Conservation (phyloP, 1,140 invertebrate genomes). For the Habropoda laboriosa region DNA sequence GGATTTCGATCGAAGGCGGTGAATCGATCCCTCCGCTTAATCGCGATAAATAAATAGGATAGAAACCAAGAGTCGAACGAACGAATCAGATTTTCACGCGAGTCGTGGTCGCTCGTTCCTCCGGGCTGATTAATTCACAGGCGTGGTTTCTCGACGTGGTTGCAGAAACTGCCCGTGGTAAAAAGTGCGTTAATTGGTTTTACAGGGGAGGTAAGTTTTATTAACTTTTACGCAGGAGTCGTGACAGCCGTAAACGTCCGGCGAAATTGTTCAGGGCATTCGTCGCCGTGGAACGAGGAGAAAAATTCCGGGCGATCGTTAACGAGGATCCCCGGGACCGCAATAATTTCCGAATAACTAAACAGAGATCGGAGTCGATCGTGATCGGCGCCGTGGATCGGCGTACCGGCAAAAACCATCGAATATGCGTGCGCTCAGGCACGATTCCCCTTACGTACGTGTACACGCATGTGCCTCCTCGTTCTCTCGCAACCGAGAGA, state of each 20-base stretch:
- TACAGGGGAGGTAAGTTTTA: not conserved
- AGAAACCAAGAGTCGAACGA: not conserved
- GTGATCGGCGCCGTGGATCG: slow-evolving; percentile 32
- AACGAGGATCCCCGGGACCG: slow-evolving; percentile 26
- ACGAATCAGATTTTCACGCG: slow-evolving; percentile 8
- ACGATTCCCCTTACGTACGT: slow-evolving; percentile 35
- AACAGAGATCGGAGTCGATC: slow-evolving; percentile 33
- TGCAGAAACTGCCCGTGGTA: not conserved
- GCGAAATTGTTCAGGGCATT: not conserved
- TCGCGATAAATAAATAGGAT: not conserved
- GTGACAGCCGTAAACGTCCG: slow-evolving; percentile 41
- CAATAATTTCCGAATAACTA: slow-evolving; percentile 47
- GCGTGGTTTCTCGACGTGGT: not conserved
- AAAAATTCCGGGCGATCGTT: slow-evolving; percentile 26
- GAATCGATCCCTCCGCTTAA: slow-evolving; percentile 38
- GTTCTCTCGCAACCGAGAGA: not conserved
- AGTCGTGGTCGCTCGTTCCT: not conserved
- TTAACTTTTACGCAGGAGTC: slow-evolving; percentile 11
- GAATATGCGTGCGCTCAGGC: slow-evolving; percentile 42
- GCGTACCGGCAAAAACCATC: slow-evolving; percentile 45
- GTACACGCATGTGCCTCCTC: slow-evolving; percentile 17
- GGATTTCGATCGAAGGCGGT: not conserved
- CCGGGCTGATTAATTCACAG: not conserved
- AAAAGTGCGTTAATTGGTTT: slow-evolving; percentile 17
- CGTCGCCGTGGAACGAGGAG: not conserved